Evolutionary conservation across 2,888 invertebrate species (phyloP), one percentile per base, ranked within the genome.

Genomic region (Drosophila aldrichi): DNA sequence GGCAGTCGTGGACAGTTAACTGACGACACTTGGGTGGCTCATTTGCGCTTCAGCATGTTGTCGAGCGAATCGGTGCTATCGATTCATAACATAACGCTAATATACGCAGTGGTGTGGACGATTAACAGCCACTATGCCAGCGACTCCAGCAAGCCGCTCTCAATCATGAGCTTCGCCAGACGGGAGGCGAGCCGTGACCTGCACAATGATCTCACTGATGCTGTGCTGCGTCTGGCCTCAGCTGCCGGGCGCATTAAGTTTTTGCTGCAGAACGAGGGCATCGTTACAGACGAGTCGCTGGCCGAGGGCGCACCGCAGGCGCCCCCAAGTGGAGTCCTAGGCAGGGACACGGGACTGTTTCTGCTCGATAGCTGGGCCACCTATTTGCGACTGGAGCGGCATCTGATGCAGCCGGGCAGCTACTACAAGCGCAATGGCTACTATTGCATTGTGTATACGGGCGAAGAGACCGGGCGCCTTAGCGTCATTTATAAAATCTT

Each of bases 381-480:
- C 1, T 91, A 81, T 44, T 59, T 57, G 3, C 84, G 79, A 0
- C 75, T 91, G 40, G 90, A 90, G 62, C 56, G 44, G 0, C 81
- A 84, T 38, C 70, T 91, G 9, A 48, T 81, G 0, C 74, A 80
- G 38, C 44, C 72, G 12, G 51, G 61, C 4, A 81, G 78, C 12
- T 40, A 62, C 6, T 91, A 82, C 40, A 79, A 88, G 51, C 88
- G 91, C 20, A 89, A 84, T 38, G 92, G 92, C 0, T 82, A 34
- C 69, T 92, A 87, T 34, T 68, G 90, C 12, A 73, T 92, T 8
- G 55, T 92, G 8, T 92, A 92, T 38, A 92, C 92, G 4, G 91
- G 91, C 8, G 34, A 32, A 36, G 84, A 91, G 51, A 9, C 10
- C 0, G 48, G 51, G 3, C 90, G 85, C 8, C 70, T 90, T 29